phyloP scores from a whole-genome alignment of 2,888 invertebrate species.

The Diloba caeruleocephala region DNA sequence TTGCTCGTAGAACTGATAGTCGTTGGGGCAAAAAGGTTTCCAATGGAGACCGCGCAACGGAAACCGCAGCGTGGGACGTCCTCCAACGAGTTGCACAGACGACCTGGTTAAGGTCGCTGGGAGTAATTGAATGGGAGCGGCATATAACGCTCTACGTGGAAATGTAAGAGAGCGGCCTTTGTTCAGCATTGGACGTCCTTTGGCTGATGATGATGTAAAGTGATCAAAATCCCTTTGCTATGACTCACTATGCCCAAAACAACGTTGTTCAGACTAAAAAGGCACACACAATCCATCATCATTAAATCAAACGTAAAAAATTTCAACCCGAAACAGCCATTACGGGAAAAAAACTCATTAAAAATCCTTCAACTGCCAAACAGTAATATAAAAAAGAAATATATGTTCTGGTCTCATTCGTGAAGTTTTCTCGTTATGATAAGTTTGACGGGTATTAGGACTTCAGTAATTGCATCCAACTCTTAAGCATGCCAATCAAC shows the following conservation, averaged over 20 bases:
- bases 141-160: too few species aligned
- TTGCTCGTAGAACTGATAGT: too few species aligned
- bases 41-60: too few species aligned
- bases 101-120: too few species aligned
- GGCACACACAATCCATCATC: not conserved
- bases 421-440: conserved; percentile 67
- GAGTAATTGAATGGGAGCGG: too few species aligned
- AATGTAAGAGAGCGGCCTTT: too few species aligned
- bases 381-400: conserved; percentile 51
- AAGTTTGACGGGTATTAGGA: conserved; percentile 60
- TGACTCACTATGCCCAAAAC: conserved; percentile 1
- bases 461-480: conserved; percentile 60
- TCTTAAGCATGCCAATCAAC: conserved; percentile 57
- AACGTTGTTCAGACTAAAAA: conserved; percentile 15
- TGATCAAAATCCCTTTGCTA: not conserved
- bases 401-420: conserved; percentile 50
- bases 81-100: too few species aligned
- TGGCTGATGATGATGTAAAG: too few species aligned
- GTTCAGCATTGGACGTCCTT: too few species aligned
- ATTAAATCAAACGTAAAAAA: conserved; percentile 7
- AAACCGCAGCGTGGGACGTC: too few species aligned
- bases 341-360: conserved; percentile 44
- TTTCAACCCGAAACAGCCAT: conserved; percentile 28
- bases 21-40: too few species aligned
- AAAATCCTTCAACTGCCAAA: conserved; percentile 41